phyloP scores from a whole-genome alignment of 2,888 invertebrate genomes.

The Lasius fuliginosus region DNA sequence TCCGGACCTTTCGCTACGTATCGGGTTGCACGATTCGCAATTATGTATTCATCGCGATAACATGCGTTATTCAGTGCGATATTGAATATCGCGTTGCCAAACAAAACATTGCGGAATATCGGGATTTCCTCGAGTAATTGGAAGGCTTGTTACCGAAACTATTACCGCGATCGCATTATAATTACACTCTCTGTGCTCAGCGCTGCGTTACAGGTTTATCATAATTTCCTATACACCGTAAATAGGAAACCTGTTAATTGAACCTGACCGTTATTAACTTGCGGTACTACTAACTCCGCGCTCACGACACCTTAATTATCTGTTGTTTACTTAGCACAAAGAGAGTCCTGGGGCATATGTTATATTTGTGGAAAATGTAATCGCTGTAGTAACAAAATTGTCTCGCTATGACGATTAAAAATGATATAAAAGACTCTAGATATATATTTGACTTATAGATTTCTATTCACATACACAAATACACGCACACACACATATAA shows the following conservation, averaged over 20 bases:
- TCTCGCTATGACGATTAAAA: not conserved
- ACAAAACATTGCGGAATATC: conserved; percentile 58
- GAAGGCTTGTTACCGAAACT: conserved; percentile 64
- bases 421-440: not conserved
- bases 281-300: conserved; percentile 32
- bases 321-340: conserved; percentile 14
- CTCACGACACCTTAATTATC: conserved; percentile 30
- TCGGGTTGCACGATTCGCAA: conserved; percentile 69
- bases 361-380: not conserved
- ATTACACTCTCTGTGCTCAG: conserved; percentile 53
- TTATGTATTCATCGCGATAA: conserved; percentile 59
- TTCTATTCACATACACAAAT: not conserved
- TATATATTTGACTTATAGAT: not conserved
- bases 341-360: not conserved
- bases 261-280: conserved; percentile 53
- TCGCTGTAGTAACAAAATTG: not conserved
- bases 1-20: conserved; percentile 32
- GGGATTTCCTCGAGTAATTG: conserved; percentile 61
- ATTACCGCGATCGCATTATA: conserved; percentile 63
- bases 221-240: conserved; percentile 51
- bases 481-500: not conserved
- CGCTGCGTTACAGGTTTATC: conserved; percentile 47
- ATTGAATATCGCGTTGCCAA: conserved; percentile 72
- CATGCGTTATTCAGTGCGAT: conserved; percentile 58
- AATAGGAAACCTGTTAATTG: conserved; percentile 54